phyloP scores from a whole-genome alignment of 2,113 vertebrate species.

The Pterocles burchelli region DNA sequence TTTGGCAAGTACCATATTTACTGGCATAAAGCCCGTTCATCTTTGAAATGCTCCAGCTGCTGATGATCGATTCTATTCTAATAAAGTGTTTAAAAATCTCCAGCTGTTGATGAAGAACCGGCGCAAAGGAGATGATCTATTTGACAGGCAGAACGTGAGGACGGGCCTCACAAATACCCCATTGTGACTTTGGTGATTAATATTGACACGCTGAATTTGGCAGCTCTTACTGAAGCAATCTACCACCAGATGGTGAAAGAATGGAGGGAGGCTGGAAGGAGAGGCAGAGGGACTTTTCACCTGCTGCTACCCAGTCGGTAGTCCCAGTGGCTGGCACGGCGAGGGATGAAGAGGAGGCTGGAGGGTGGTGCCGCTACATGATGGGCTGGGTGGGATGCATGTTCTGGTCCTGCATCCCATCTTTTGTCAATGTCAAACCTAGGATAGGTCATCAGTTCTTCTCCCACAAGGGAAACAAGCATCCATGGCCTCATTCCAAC shows the following conservation, averaged over 20 bases:
- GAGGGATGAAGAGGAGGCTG: background rate
- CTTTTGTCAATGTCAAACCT: background rate
- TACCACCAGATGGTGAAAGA: constrained; percentile 22
- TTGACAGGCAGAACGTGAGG: constrained; percentile 75
- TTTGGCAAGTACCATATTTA: constrained; percentile 30
- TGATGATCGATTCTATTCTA: constrained; percentile 22
- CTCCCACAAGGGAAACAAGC: background rate
- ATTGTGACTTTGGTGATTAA: background rate
- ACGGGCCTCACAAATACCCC: background rate
- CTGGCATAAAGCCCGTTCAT: constrained; percentile 17
- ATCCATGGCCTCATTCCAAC: constrained; percentile 14
- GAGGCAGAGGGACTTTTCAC: constrained; percentile 8
- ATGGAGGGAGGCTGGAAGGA: background rate
- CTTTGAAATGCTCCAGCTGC: constrained; percentile 44
- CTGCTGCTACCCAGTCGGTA: background rate
- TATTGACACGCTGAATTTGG: constrained; percentile 46
- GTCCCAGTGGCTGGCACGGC: background rate
- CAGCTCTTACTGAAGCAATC: constrained; percentile 24
- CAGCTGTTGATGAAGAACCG: constrained; percentile 80
- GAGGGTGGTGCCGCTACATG: background rate
- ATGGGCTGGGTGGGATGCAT: background rate
- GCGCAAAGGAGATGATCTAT: constrained; percentile 76
- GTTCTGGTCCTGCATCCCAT: background rate
- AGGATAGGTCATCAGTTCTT: background rate
- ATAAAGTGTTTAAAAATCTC: constrained; percentile 84